Evolutionary conservation across 2,888 invertebrate genomes (phyloP), one percentile per base, ranked within the genome.

Genomic region (Agriopis aurantiaria): DNA sequence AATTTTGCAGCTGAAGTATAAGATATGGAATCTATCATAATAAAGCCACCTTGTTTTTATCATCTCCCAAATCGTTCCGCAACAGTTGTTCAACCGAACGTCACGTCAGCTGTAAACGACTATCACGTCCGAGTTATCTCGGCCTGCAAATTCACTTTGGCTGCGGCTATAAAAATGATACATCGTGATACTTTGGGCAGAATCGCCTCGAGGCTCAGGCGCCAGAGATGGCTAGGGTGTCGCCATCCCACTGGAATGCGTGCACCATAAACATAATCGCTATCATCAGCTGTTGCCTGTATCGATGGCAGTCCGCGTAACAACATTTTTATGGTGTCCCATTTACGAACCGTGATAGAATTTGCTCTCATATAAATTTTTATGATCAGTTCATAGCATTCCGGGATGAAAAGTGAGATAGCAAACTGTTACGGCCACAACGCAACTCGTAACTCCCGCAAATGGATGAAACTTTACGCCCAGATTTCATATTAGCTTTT

Each of bases 111-210:
- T 88, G 88, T 89, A 91, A 92, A 91, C 87, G 88, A 85, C 88
- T 87, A 86, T 91, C 90, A 89, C 88, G 88, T 88, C 85, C 88
- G 80, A 88, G 87, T 90, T 91, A 93, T 92, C 92, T 89, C 83
- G 80, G 86, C 83, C 88, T 86, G 87, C 89, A 90, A 91, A 93
- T 93, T 93, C 93, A 92, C 92, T 93, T 93, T 91, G 85, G 88
- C 86, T 80, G 77, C 76, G 81, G 86, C 88, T 82, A 90, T 93
- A 93, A 93, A 93, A 91, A 91, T 92, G 91, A 92, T 91, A 92
- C 87, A 92, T 92, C 72, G 85, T 76, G 77, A 85, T 83, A 88
- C 87, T 91, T 88, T 84, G 80, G 79, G 51, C 77, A 80, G 80
- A 79, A 86, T 85, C 84, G 87, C 88, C 88, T 85, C 81, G 83